phyloP scores from a whole-genome alignment of 64 coral and sea anemone species.

The Acropora tenuis region DNA sequence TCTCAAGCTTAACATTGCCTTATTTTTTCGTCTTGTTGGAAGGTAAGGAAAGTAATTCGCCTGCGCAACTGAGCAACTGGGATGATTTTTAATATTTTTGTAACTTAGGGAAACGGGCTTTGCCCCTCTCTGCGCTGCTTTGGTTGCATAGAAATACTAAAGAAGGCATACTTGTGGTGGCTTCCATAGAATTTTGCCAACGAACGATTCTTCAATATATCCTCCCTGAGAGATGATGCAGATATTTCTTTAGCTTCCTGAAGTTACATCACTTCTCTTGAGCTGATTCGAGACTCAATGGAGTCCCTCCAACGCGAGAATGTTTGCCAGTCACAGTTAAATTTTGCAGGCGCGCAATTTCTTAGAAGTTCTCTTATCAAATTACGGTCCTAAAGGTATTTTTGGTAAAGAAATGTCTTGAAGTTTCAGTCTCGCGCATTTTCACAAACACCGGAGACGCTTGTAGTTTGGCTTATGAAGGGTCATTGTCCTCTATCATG shows the following conservation, averaged over 20 bases:
- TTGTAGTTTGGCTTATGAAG: too few species aligned
- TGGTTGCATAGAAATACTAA: conserved; percentile 79
- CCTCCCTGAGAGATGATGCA: conserved; percentile 2
- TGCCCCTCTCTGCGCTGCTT: not conserved
- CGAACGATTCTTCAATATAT: conserved; percentile 38
- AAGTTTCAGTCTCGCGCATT: too few species aligned
- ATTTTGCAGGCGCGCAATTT: too few species aligned
- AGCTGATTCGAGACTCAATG: not conserved
- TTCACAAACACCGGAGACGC: too few species aligned
- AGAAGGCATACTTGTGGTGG: conserved; percentile 54
- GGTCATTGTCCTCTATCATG: not conserved
- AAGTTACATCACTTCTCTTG: not conserved
- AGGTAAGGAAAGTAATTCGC: not conserved
- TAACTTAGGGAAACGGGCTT: conserved; percentile 64
- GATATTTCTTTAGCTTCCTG: not conserved
- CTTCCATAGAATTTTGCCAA: conserved; percentile 79
- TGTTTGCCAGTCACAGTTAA: too few species aligned
- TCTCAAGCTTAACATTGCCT: not conserved
- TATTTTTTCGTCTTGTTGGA: not conserved
- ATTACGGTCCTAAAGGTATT: too few species aligned
- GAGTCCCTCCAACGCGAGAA: too few species aligned
- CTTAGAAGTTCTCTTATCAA: too few species aligned
- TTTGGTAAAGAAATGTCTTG: too few species aligned
- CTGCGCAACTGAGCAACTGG: conserved; percentile 1
- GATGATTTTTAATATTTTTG: conserved; percentile 48